Percentiles rank a stretch among this genome's conserved stretches.
phyloP scores from a whole-genome alignment of 2,113 vertebrate species.

The Poeciliopsis retropinna region DNA sequence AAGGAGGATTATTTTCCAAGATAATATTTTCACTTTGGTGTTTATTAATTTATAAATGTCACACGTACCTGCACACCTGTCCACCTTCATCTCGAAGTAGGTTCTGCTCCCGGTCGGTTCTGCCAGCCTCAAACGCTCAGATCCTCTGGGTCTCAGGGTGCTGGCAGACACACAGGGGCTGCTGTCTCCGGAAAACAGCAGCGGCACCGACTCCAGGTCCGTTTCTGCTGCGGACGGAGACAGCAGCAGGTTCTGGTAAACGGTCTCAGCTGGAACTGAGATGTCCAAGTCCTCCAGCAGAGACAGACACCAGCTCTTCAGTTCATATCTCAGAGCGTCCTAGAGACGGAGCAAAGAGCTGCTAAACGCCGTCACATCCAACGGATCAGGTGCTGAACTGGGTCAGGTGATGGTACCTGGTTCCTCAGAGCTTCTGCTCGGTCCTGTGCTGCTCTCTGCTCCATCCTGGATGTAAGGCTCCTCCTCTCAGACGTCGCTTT shows the following conservation, averaged over 20 bases:
- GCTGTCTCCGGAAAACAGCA: slow-evolving; percentile 65
- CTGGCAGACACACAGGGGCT: slow-evolving; percentile 78
- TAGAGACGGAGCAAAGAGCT: slow-evolving; percentile 39
- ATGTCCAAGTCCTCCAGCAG: slow-evolving; percentile 86
- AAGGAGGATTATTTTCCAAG: no score
- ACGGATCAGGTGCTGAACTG: not conserved
- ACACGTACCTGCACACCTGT: slow-evolving; percentile 29
- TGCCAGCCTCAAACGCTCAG: slow-evolving; percentile 36
- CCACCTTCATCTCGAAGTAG: slow-evolving; percentile 70
- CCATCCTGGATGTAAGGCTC: slow-evolving; percentile 82
- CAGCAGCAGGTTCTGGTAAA: slow-evolving; percentile 81
- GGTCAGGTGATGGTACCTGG: slow-evolving; percentile 79
- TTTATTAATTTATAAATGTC: no score
- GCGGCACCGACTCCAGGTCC: slow-evolving; percentile 65
- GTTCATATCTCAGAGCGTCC: slow-evolving; percentile 82
- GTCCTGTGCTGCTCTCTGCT: slow-evolving; percentile 77
- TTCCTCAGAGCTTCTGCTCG: slow-evolving; percentile 78
- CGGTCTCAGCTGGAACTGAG: slow-evolving; percentile 79
- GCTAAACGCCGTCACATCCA: not conserved
- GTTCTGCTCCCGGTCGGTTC: slow-evolving; percentile 45
- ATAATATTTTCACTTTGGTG: no score
- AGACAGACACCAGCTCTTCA: slow-evolving; percentile 88
- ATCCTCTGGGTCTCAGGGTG: slow-evolving; percentile 56
- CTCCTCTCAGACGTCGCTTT: slow-evolving; percentile 83
- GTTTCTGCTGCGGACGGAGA: slow-evolving; percentile 79